Base-by-base conservation (phyloP, 2,113 vertebrate species). In the Balaenoptera acutorostrata region DNA sequence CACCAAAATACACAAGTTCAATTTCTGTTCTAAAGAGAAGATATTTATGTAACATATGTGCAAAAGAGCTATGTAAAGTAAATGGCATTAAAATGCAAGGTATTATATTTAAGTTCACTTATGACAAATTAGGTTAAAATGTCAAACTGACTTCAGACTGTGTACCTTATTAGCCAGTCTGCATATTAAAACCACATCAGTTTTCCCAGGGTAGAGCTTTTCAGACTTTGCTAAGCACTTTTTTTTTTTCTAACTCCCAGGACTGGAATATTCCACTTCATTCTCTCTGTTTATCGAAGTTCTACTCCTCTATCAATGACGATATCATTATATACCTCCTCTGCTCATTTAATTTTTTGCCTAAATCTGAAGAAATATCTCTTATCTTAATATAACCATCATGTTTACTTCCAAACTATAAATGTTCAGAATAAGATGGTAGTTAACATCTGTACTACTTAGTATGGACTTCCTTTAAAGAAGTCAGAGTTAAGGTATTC, bases 81-180 rank as follows among this genome's bases (percentile, higher is more conserved):
- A 80, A 80, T 74, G 0, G 3, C 10, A 57, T 57, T 90, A 68
- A 69, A 36, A 69, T 21, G 21, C 18, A 83, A 63, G 5, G 27
- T 81, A 69, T 49, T 90, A 68, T 61, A 13, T 90, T 87, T 92
- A 90, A 84, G 49, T 78, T 93, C 36, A 88, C 33, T 92, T 82
- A 61, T 81, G 29, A 52, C 18, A 93, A 92, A 84, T 77, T 90
- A 91, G 71, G 11, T 64, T 89, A 72, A 96, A 86, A 78, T 82
- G 14, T 90, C 52, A 88, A 44, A 82, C 23, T 81, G 44, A 91
- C 59, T 81, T 90, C 52, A 81, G 18, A 81, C 8, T 72, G 6
- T 64, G 13, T 10, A 74, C 21, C 5, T 46, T 81, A 64, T n/a
- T 88, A 88, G 2, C 2, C 6, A 74, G 13, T 49, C 17, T 66